phyloP scores from a whole-genome alignment of 2,888 invertebrate genomes.

The Leucoma salicis region DNA sequence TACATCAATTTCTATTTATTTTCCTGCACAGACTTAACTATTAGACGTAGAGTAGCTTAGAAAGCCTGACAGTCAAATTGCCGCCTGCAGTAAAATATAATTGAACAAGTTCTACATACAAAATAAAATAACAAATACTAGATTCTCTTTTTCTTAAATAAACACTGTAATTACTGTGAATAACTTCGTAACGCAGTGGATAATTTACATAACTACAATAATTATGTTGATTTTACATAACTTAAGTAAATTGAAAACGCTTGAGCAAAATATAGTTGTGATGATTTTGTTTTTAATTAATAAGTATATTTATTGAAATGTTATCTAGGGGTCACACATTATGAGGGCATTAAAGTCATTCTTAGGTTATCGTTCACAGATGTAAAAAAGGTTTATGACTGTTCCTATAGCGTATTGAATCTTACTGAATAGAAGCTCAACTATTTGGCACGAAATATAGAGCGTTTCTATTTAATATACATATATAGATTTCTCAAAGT shows the following conservation, averaged over 20 bases:
- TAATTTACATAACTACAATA: conserved; percentile 7
- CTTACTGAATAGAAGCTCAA: no score
- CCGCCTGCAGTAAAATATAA: background rate
- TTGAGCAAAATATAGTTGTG: conserved; percentile 14
- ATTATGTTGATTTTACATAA: conserved; percentile 16
- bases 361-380: conserved; percentile 12
- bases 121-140: background rate
- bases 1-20: no score
- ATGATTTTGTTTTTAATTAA: conserved; percentile 7
- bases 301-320: conserved; percentile 2
- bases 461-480: no score
- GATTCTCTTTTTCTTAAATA: background rate
- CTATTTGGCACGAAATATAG: no score
- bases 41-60: no score
- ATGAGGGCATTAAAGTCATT: conserved; percentile 14
- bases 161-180: conserved; percentile 8
- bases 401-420: no score
- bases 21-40: no score
- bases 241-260: conserved; percentile 19
- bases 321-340: background rate
- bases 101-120: background rate
- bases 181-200: conserved; percentile 8
- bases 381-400: no score
- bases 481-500: no score
- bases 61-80: background rate